These are phyloP conservation scores for Zenarchopterus dispar DNA, from an alignment of 2,797 vertebrate species.

Conservation along the genomic window DNA sequence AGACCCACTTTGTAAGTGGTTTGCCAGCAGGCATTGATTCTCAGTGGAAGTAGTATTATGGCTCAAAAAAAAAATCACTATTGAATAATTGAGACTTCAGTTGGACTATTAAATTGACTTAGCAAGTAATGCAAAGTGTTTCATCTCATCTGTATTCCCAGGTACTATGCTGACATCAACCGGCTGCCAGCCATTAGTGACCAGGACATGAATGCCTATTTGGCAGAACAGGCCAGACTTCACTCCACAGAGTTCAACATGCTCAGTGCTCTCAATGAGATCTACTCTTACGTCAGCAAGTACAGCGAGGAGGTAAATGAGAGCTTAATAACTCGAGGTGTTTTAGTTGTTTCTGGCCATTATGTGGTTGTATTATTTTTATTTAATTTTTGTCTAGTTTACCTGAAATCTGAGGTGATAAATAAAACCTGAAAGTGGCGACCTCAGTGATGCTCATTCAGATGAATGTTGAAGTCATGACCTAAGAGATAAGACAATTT, in stretches of 20 bases:
- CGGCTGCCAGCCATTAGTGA: constrained; percentile 97
- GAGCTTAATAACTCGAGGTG: too few species aligned
- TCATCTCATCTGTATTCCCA: constrained; percentile 64
- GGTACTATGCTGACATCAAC: constrained; percentile 98
- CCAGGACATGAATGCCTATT: constrained; percentile 99
- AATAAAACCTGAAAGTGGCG: too few species aligned
- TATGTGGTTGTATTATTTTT: neutral
- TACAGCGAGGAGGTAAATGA: constrained; percentile 94
- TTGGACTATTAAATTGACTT: constrained; percentile 19
- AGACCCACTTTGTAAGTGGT: constrained; percentile 27
- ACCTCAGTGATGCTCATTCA: too few species aligned
- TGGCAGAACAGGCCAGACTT: constrained; percentile 96
- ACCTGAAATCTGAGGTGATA: too few species aligned
- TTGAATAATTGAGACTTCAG: constrained; percentile 25
- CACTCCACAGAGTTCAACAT: constrained; percentile 96
- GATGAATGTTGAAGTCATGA: too few species aligned
- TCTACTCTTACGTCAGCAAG: constrained; percentile 98
- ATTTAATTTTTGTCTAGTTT: neutral
- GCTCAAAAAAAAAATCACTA: constrained; percentile 20
- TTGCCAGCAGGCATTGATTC: constrained; percentile 27
- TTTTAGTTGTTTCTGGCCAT: neutral
- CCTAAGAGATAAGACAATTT: too few species aligned
- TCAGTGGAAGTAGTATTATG: constrained; percentile 32
- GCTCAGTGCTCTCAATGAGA: constrained; percentile 97
- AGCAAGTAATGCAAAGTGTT: constrained; percentile 32